Base-by-base conservation (phyloP, 1,140 invertebrate genomes). In the Belonocnema kinseyi region DNA sequence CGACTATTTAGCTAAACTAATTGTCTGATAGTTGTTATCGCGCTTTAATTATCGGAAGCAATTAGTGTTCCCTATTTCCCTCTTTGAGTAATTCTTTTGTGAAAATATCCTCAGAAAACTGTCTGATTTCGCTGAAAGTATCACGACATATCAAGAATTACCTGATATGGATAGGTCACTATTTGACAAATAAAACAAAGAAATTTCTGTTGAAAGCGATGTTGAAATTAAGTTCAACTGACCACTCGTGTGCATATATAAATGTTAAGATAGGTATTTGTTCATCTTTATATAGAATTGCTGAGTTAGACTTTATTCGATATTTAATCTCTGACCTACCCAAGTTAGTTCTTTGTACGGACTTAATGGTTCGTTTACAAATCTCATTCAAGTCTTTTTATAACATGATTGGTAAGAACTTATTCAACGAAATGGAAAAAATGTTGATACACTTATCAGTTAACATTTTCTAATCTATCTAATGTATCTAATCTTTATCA, bases 11-110 rank as follows among this genome's bases (percentile, higher is more conserved):
- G 40, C 40, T 11, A 46, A 46, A 33, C 61, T 66, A 66, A 66
- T 66, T 66, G 61, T 40, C 61, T 66, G 58, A 66, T 66, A 66
- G 12, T 66, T 33, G 14, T 21, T 66, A 66, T 66, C 58, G 58
- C 58, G n/a, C 26, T n/a, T 66, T 33, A 40, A 66, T 66, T 66
- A 33, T 21, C 14, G 6, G 6, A 46, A 74, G 61, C 74, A 75
- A 75, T 61, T 61, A 46, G 19, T 19, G 33, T 12, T 72, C 33
- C 7, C 19, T 72, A 14, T 72, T 51, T 72, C 19, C 17, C 50
- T 50, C 33, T 72, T 17, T 51, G 16, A 33, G 52, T 70, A 46
- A 26, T 76, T 76, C 50, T 21, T 46, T 52, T 40, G 21, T 17
- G 50, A 77, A 77, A 54, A 51, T 52, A 16, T 52, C n/a, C 16